Percentiles rank a stretch among this genome's conserved stretches.
phyloP scores from a whole-genome alignment of 2,888 invertebrate genomes.

The Phalera bucephala region DNA sequence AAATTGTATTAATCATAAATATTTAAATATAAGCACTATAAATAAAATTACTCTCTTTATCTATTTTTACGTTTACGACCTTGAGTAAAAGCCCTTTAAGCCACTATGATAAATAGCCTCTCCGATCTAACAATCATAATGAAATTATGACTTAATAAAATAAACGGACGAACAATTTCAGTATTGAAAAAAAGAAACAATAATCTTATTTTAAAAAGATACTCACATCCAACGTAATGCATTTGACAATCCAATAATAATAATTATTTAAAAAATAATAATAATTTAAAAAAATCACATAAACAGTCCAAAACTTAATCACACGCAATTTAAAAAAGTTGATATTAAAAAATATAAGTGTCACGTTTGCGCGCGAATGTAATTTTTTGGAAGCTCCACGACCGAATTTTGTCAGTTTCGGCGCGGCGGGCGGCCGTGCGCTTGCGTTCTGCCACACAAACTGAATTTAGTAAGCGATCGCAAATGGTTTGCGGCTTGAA shows the following conservation, averaged over 20 bases:
- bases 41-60: too few relatives aligned
- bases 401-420: constrained; percentile 71
- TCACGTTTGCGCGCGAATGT: constrained; percentile 19
- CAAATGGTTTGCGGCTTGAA: constrained; percentile 64
- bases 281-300: constrained; percentile 43
- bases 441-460: constrained; percentile 72
- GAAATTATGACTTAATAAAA: too few relatives aligned
- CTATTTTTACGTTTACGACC: too few relatives aligned
- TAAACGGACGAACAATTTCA: constrained; percentile 75
- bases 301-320: constrained; percentile 35
- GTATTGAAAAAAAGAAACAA: constrained; percentile 40
- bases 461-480: constrained; percentile 78
- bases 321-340: constrained; percentile 30
- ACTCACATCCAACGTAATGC: constrained; percentile 77
- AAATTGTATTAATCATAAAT: too few relatives aligned
- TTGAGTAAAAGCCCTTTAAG: too few relatives aligned
- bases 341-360: constrained; percentile 28
- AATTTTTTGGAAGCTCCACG: constrained; percentile 43
- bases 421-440: constrained; percentile 72
- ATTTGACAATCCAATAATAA: constrained; percentile 70
- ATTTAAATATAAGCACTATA: too few relatives aligned
- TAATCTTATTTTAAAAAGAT: constrained; percentile 30
- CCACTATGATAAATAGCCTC: too few relatives aligned
- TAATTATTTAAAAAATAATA: constrained; percentile 42
- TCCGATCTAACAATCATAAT: too few relatives aligned